Base-by-base conservation (phyloP, 2,888 invertebrate genomes). In the Drosophila neonasuta region DNA sequence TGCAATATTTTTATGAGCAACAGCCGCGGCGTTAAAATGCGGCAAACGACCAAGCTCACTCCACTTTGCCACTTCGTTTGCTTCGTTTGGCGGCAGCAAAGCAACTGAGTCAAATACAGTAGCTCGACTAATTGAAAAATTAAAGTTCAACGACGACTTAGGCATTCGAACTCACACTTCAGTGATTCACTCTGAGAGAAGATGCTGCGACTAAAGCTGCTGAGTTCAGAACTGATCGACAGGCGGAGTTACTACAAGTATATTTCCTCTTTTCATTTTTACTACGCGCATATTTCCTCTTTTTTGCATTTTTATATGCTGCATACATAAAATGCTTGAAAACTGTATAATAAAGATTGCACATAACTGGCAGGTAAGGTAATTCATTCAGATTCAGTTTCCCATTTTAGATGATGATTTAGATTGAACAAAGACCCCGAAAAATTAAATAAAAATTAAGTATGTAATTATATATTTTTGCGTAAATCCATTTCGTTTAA, bases 61-160 rank as follows among this genome's bases (percentile, higher is more conserved):
- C 36, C 34, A 46, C 39, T 52, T 50, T 44, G 51, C 63, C 49
- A 68, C 55, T 77, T 86, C 71, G 71, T 65, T 67, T 63, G 60
- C 61, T 74, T 63, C 44, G 70, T 68, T 83, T 70, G 69, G 68
- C 73, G 73, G 58, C 57, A 49, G 13, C 45, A 45, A 56, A 56
- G 52, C 30, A 70, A 61, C 68, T 62, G 62, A 70, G 71, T 78
- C 77, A 77, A 87, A 87, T 81, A 88, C 88, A 79, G 89, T 82
- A 88, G 89, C 88, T 76, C 68, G 64, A 84, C 88, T 88, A 87
- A 88, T 88, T 88, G 88, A 84, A 88, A 88, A 88, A 81, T 84
- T 62, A 64, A 72, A 77, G 30, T 63, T 64, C 29, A 51, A 13
- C 42, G 32, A 48, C 20, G 30, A 44, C 41, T 61, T 52, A 48